A percentile compares a stretch with the other conserved stretches of the same genome.
phyloP scores from a whole-genome alignment of 2,113 vertebrate species.

The Calonectris borealis region DNA sequence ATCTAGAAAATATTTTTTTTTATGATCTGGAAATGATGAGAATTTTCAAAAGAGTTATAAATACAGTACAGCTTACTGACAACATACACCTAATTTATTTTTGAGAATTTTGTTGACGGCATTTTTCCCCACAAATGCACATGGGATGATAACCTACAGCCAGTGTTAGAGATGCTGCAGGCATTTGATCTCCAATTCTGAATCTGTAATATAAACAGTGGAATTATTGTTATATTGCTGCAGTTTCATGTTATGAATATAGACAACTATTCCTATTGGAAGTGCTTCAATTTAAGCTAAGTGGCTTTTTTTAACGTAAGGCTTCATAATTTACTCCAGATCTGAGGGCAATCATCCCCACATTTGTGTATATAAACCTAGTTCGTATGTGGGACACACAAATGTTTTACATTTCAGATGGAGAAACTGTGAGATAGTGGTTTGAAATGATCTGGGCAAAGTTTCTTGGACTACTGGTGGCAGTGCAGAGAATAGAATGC shows the following conservation, averaged over 20 bases:
- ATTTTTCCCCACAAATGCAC: not conserved
- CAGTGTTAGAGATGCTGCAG: not conserved
- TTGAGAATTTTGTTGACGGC: not conserved
- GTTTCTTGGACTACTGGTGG: not conserved
- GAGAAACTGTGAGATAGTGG: too few relatives aligned
- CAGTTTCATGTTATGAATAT: not conserved
- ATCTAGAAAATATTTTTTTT: not conserved
- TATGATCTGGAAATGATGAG: not conserved
- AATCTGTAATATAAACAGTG: not conserved
- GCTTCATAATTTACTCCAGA: not conserved
- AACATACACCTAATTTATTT: not conserved
- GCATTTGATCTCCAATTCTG: not conserved
- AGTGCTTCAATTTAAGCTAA: not conserved
- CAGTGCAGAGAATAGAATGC: not conserved
- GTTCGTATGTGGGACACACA: not conserved
- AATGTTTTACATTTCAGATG: not conserved
- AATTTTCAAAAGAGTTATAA: not conserved
- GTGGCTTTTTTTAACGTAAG: not conserved
- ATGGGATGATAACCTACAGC: not conserved
- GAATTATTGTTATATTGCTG: not conserved
- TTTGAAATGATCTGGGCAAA: not conserved
- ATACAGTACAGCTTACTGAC: not conserved
- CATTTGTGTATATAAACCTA: not conserved
- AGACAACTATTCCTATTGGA: not conserved
- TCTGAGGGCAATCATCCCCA: not conserved